Evolutionary conservation across 2,888 invertebrate genomes (phyloP).

Genomic region (Machimus rusticus): DNA sequence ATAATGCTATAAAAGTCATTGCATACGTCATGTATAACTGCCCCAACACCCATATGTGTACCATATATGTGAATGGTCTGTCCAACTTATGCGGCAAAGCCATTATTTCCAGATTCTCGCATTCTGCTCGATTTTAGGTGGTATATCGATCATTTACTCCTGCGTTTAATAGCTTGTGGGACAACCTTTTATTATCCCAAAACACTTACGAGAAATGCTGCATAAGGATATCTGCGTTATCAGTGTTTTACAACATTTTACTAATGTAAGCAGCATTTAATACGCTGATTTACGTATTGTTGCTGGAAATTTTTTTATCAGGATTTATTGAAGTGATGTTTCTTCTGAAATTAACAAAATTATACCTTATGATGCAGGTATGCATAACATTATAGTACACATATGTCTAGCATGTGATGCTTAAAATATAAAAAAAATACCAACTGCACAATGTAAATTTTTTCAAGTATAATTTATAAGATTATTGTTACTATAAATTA

Average conservation of each 20-base stretch:
- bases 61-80: background rate
- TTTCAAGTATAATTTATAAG: no score
- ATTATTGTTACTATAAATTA: no score
- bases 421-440: no score
- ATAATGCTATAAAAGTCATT: slow-evolving; percentile 3
- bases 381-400: no score
- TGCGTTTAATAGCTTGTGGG: background rate
- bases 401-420: no score
- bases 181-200: background rate
- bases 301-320: background rate
- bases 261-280: background rate
- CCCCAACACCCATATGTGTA: background rate
- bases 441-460: no score
- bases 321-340: no score
- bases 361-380: no score
- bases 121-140: background rate
- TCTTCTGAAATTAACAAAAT: no score
- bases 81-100: background rate
- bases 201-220: background rate
- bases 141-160: background rate
- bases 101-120: background rate
- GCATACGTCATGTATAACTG: background rate
- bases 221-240: background rate
- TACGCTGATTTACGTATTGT: background rate
- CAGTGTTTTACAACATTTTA: background rate